Percentiles rank a stretch among this genome's conserved stretches.
phyloP scores from a whole-genome alignment of 2,113 vertebrate genomes.

The Abramis brama region DNA sequence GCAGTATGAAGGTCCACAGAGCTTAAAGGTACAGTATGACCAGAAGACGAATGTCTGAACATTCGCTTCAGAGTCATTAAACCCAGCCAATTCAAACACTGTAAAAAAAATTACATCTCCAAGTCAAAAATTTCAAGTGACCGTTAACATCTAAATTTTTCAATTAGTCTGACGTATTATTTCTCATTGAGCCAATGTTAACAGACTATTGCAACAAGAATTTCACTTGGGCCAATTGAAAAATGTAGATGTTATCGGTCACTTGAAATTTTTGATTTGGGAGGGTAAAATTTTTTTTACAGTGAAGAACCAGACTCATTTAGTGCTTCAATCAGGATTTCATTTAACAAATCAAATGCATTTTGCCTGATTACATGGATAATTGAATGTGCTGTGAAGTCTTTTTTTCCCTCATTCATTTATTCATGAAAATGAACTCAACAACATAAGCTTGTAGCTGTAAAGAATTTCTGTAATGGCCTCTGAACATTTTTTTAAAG shows the following conservation, averaged over 20 bases:
- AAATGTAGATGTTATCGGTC: too few species aligned
- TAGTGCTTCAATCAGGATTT: slow-evolving; percentile 1
- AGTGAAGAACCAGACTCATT: not conserved
- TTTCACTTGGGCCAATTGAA: too few species aligned
- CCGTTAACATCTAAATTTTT: too few species aligned
- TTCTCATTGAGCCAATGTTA: too few species aligned
- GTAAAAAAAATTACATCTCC: too few species aligned
- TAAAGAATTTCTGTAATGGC: slow-evolving; percentile 25
- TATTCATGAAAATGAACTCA: slow-evolving; percentile 46
- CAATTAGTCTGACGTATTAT: too few species aligned
- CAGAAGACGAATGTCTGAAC: not conserved
- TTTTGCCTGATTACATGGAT: slow-evolving; percentile 44
- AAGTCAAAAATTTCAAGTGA: too few species aligned
- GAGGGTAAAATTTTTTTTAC: too few species aligned
- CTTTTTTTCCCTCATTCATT: slow-evolving; percentile 25
- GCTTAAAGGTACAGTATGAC: not conserved
- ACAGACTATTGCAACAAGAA: too few species aligned
- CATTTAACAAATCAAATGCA: slow-evolving; percentile 27
- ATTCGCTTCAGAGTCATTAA: not conserved
- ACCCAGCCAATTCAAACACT: not conserved
- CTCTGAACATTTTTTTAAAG: slow-evolving; percentile 17
- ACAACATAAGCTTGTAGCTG: slow-evolving; percentile 50
- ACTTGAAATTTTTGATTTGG: too few species aligned
- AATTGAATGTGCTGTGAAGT: slow-evolving; percentile 44
- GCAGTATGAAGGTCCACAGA: not conserved